phyloP scores from a whole-genome alignment of 2,888 invertebrate species.

The Marronus borbonicus region DNA sequence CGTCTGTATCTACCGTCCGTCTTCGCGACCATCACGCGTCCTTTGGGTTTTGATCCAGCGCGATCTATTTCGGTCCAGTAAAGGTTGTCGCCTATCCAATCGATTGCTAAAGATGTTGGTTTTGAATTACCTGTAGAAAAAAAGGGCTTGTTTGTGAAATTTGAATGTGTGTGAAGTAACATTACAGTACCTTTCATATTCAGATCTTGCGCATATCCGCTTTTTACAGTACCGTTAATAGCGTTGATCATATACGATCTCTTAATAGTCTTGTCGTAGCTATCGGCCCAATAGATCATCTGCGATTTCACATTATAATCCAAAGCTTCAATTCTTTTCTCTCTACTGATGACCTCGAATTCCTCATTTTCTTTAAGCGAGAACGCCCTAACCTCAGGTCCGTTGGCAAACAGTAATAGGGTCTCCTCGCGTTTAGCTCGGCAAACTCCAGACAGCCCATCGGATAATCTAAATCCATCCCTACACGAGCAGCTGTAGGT shows the following conservation, averaged over 20 bases:
- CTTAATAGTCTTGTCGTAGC: constrained; percentile 91
- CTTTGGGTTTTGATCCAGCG: constrained; percentile 82
- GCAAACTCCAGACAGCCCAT: constrained; percentile 87
- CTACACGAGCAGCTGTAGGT: constrained; percentile 90
- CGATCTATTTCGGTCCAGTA: constrained; percentile 94
- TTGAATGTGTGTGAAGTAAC: too few relatives aligned
- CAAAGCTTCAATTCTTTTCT: constrained; percentile 91
- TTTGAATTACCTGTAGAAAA: constrained; percentile 76
- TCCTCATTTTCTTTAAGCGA: constrained; percentile 77
- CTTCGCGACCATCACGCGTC: constrained; percentile 89
- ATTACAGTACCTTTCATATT: constrained; percentile 77
- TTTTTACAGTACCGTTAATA: constrained; percentile 82
- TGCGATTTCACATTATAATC: constrained; percentile 90
- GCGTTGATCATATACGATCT: constrained; percentile 92
- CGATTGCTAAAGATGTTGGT: constrained; percentile 92
- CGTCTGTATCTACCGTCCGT: constrained; percentile 92
- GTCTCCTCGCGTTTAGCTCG: constrained; percentile 79
- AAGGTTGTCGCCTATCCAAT: constrained; percentile 94
- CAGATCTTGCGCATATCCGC: constrained; percentile 89
- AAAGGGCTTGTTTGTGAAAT: too few relatives aligned
- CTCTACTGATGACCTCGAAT: constrained; percentile 84
- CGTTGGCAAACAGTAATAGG: constrained; percentile 84
- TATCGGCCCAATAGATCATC: constrained; percentile 97
- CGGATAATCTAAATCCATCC: constrained; percentile 84
- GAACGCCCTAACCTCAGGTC: constrained; percentile 88